These are phyloP conservation scores for Callinectes sapidus DNA, from an alignment of 2,888 invertebrate species.

Conservation along the genomic window DNA sequence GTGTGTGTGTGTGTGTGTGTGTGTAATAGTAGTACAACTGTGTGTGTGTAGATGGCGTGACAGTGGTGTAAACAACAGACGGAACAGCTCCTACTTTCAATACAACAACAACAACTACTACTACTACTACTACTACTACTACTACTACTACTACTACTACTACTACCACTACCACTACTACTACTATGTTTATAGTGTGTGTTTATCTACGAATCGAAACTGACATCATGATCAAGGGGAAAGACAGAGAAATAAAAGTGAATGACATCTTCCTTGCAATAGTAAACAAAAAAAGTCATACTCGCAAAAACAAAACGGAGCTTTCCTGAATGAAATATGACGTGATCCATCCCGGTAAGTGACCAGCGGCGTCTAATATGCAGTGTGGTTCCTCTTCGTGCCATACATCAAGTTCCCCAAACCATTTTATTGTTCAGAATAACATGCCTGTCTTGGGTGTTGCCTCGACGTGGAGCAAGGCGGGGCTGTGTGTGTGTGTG, in stretches of 20 bases:
- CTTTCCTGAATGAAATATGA: neutral
- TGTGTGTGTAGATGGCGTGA: too few species aligned
- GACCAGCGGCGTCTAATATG: conserved; percentile 26
- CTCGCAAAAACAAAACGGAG: neutral
- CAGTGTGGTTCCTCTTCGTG: neutral
- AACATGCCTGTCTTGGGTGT: conserved; percentile 24
- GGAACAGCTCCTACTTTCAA: too few species aligned
- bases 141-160: too few species aligned
- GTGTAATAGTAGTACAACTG: too few species aligned
- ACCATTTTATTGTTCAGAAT: conserved; percentile 2
- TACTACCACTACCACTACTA: too few species aligned
- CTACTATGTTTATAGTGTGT: too few species aligned
- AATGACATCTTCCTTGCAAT: neutral
- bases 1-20: too few species aligned
- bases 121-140: too few species aligned
- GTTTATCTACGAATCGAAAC: neutral
- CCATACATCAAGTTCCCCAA: conserved; percentile 1
- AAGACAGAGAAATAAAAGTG: neutral
- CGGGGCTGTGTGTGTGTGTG: conserved; percentile 5
- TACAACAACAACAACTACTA: too few species aligned
- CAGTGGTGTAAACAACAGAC: too few species aligned
- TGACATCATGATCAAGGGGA: neutral
- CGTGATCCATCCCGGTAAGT: neutral
- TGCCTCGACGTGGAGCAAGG: neutral
- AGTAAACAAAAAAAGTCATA: neutral